Percentiles rank a stretch among this genome's conserved stretches.
phyloP scores from a whole-genome alignment of 2,888 invertebrate species.

The Polymixis flavicincta region DNA sequence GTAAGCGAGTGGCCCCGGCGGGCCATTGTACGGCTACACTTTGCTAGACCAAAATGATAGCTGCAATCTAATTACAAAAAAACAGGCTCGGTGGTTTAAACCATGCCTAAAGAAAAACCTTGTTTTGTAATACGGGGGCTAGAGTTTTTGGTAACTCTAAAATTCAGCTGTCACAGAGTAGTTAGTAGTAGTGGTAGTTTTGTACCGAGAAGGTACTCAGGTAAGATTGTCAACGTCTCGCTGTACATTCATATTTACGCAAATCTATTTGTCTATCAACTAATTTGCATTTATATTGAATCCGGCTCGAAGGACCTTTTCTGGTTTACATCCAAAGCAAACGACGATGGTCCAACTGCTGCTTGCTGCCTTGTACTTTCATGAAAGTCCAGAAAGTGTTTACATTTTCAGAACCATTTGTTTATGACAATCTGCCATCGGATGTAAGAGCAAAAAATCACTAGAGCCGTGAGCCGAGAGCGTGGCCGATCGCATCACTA shows the following conservation, averaged over 20 bases:
- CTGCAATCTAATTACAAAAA: too few species aligned
- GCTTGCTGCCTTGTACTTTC: neutral
- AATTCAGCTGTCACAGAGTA: neutral
- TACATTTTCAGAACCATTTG: neutral
- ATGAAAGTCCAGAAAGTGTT: neutral
- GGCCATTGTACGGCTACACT: neutral
- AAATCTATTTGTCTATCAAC: constrained; percentile 72
- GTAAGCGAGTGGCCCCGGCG: neutral
- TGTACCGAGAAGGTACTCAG: constrained; percentile 4
- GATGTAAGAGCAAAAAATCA: neutral
- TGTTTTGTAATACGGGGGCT: too few species aligned
- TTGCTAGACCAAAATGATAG: too few species aligned
- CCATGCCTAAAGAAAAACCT: too few species aligned
- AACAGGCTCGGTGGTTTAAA: too few species aligned
- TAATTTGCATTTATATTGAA: constrained; percentile 75
- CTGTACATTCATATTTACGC: constrained; percentile 70
- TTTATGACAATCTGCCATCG: neutral
- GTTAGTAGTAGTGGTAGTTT: too few species aligned
- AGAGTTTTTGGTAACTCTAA: neutral
- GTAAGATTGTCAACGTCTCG: constrained; percentile 43
- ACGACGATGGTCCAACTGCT: neutral
- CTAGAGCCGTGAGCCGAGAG: neutral
- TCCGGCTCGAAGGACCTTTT: constrained; percentile 49
- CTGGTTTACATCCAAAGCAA: constrained; percentile 12
- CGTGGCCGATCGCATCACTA: neutral